A percentile compares a stretch with the other conserved stretches of the same genome.
These are phyloP conservation scores for Meriones unguiculatus DNA, from an alignment of 2,113 vertebrate species.

Conservation along the genomic window DNA sequence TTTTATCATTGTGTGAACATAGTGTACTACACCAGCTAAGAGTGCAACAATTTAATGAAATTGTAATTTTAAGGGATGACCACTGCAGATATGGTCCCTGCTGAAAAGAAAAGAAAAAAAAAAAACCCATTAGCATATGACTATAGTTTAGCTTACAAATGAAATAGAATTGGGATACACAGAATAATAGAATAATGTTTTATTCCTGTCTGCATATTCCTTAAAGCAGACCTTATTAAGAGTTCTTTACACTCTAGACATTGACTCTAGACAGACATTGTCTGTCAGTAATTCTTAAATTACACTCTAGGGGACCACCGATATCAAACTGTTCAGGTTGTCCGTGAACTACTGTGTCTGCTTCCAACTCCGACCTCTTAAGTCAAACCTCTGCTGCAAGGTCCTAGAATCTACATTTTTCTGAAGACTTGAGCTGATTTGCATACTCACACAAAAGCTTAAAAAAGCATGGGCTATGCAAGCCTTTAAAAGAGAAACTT, in stretches of 20 bases:
- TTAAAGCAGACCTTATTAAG: not conserved
- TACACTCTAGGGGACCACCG: not conserved
- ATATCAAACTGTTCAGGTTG: not conserved
- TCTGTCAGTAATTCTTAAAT: conserved; percentile 10
- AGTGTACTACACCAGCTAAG: not conserved
- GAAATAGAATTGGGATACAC: not conserved
- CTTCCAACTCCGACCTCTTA: not conserved
- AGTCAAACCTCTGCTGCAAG: not conserved
- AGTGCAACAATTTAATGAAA: not conserved
- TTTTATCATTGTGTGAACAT: not conserved
- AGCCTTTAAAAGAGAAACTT: not conserved
- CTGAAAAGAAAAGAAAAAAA: not conserved
- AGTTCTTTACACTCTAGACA: not conserved
- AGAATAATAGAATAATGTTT: not conserved
- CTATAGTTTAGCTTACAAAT: conserved; percentile 33
- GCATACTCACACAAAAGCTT: not conserved
- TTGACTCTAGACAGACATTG: not conserved
- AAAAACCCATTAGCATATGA: not conserved
- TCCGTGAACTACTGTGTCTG: not conserved
- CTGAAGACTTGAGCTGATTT: conserved; percentile 8
- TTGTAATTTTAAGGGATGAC: not conserved
- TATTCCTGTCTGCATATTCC: not conserved
- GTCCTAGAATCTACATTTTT: not conserved
- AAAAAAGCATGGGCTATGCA: not conserved
- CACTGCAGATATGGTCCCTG: not conserved